Evolutionary conservation across 1,140 invertebrate species (phyloP), one percentile per base, ranked within the genome.

Genomic region (Pseudobourletiella spinata): DNA sequence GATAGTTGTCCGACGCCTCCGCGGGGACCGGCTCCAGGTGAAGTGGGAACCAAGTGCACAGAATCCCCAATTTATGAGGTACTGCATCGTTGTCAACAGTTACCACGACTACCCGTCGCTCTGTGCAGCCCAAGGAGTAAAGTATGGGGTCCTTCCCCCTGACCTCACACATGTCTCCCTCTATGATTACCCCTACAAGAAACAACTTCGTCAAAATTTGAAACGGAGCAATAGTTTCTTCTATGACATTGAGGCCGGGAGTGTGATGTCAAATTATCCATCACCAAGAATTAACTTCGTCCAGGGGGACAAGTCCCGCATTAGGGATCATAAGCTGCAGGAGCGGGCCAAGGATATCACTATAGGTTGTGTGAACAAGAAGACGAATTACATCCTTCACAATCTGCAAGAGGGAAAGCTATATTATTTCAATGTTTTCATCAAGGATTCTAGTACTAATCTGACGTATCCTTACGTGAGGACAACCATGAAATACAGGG

Each of bases 31-130:
- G 22, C 57, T 76, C 50, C 73, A 73, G 14, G 71, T 76, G 14
- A 72, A 72, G 60, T 77, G 76, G 76, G 73, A 76, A 44, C 66
- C 71, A 22, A 76, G 80, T 67, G 77, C 79, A 42, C 78, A 81
- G 64, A 79, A 82, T 69, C 80, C 80, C 1, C 79, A 82, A 69
- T 71, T 74, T 3, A 81, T 79, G 3, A 75, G 76, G 30, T 83
- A 82, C 70, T 83, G 80, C 66, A 74, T 83, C 2, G 80, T 81
- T 4, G 76, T 81, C 2, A 82, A 79, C 15, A 76, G 75, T n/a
- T 71, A 73, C 54, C 78, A 74, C 54, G 78, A 80, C 69, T 81
- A 81, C 67, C 76, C 77, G 0, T 79, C 80, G 0, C 73, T 83
- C 1, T 83, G 81, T 64, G 76, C 78, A 3, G 80, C 81, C 3